Evolutionary conservation across 1,140 invertebrate genomes (phyloP), one percentile per base, ranked within the genome.

Genomic region (Anoplophora glabripennis): DNA sequence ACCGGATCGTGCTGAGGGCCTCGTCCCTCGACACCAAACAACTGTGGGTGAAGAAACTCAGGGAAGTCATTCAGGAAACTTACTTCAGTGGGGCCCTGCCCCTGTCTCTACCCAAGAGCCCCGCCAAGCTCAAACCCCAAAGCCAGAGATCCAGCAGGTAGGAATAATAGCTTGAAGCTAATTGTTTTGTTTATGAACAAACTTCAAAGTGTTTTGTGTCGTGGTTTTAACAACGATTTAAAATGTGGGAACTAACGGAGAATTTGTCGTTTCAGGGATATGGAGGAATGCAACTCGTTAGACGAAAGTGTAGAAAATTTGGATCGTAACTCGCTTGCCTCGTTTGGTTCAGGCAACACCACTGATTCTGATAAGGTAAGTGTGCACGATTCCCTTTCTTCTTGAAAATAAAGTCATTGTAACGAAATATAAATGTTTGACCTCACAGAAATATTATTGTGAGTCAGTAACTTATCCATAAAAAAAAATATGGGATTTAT

Each of bases 1-100:
- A 93, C 68, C 87, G 92, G 60, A 92, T 98, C 57, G 91, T 97
- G 15, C 80, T 98, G 0, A 92, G 94, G 73, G 91, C 93, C 0
- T 89, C 87, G 51, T 92, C 87, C 46, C 79, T 97, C 38, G 95
- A 98, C 58, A 89, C 88, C 1, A 98, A 98, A 77, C 93, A 96
- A 70, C 80, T 88, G 4, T 99, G 96, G 96, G 94, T 98, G 36
- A 94, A 94, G 69, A 90, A 95, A 69, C 80, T 98, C 33, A 80
- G 95, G 45, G 94, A 98, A 77, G 90, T 98, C 10, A 96, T 98
- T 71, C 90, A 98, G 79, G 96, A 98, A 79, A 93, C 93, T 11
- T 97, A 95, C 79, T 94, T 97, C 79, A 90, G 87, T 74, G 83
- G 84, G 11, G 83, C 87, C 0, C 73, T 89, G 15, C 86, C 86